Evolutionary conservation across 2,797 vertebrate species (phyloP).

Genomic region (Mus minutoides): DNA sequence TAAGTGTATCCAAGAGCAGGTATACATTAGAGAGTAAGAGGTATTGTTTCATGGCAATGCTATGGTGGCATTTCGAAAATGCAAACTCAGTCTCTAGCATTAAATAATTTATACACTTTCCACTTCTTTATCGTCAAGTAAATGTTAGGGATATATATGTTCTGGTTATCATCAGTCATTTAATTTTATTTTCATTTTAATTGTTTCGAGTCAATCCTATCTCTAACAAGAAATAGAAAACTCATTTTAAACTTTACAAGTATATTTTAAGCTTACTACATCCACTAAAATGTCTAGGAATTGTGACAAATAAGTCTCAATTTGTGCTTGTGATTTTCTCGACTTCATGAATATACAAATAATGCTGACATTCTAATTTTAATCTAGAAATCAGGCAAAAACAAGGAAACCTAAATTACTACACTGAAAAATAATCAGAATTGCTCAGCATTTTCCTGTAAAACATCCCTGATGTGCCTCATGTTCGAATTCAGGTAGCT

Average conservation of each 20-base stretch:
- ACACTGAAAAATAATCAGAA: background rate
- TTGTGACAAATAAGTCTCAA: constrained; percentile 1
- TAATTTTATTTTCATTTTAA: constrained; percentile 21
- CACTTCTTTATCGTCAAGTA: constrained; percentile 52
- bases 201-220: constrained; percentile 50
- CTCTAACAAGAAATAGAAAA: background rate
- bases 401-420: constrained; percentile 34
- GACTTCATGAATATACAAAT: background rate
- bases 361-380: constrained; percentile 2
- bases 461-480: background rate
- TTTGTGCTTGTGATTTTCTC: background rate
- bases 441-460: background rate
- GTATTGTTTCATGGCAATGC: constrained; percentile 10
- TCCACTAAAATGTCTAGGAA: background rate
- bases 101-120: constrained; percentile 63
- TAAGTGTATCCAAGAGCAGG: constrained; percentile 19
- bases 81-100: background rate
- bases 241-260: background rate
- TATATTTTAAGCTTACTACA: background rate
- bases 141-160: constrained; percentile 32
- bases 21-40: constrained; percentile 14
- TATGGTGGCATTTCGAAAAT: constrained; percentile 57
- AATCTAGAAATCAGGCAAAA: constrained; percentile 12
- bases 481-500: background rate
- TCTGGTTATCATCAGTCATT: constrained; percentile 42